These are phyloP conservation scores for Zonitis immaculata DNA, from an alignment of 2,888 invertebrate species.

Conservation along the genomic window DNA sequence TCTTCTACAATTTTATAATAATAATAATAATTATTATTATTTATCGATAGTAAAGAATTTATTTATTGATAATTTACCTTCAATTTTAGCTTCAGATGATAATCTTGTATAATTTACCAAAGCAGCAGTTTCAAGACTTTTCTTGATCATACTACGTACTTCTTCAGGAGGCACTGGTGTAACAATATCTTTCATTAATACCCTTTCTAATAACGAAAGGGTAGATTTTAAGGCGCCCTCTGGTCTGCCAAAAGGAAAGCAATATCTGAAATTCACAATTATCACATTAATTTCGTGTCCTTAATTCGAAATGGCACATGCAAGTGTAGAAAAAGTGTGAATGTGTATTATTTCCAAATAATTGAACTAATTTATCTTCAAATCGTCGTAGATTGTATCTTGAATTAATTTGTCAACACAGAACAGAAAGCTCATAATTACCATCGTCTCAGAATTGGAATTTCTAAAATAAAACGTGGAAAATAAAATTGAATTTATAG, in stretches of 20 bases:
- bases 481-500: too few relatives aligned
- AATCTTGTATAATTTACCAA: constrained; percentile 94
- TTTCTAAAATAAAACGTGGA: too few relatives aligned
- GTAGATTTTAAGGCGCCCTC: constrained; percentile 98
- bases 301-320: too few relatives aligned
- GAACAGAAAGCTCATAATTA: too few relatives aligned
- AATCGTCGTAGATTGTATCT: too few relatives aligned
- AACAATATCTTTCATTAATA: constrained; percentile 98
- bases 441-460: too few relatives aligned
- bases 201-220: constrained; percentile 90
- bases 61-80: constrained; percentile 61
- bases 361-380: too few relatives aligned
- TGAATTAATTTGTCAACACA: too few relatives aligned
- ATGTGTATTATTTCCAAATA: too few relatives aligned
- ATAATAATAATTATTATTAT: too few relatives aligned
- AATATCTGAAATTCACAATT: constrained; percentile 69
- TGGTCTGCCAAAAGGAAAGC: constrained; percentile 98
- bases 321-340: too few relatives aligned
- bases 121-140: constrained; percentile 96
- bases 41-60: not conserved
- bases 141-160: constrained; percentile 92
- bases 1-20: constrained; percentile 60
- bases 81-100: constrained; percentile 95
- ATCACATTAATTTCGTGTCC: too few relatives aligned
- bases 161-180: constrained; percentile 96